Conservation (phyloP, 2,888 invertebrate species). For the Laspeyria flexula region DNA sequence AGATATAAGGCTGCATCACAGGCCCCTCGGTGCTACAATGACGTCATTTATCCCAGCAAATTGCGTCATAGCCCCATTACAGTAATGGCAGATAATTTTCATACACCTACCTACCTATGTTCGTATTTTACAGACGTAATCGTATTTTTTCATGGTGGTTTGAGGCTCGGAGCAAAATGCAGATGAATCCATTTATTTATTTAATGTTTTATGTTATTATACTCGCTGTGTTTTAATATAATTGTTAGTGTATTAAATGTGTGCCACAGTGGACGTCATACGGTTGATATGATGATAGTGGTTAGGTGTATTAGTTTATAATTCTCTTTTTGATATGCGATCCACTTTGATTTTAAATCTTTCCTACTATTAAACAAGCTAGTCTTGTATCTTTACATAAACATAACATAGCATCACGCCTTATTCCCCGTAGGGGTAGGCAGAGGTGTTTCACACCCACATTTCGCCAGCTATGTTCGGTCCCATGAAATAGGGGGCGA, state of each 20-base stretch:
- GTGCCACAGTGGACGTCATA: too few species aligned
- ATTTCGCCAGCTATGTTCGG: too few species aligned
- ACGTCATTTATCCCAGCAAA: slow-evolving; percentile 38
- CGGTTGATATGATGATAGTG: too few species aligned
- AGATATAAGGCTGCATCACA: slow-evolving; percentile 35
- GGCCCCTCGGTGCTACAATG: slow-evolving; percentile 14
- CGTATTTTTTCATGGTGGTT: slow-evolving; percentile 6
- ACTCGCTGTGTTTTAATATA: neutral
- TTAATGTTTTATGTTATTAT: neutral
- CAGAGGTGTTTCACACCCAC: too few species aligned
- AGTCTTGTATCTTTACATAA: too few species aligned
- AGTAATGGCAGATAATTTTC: slow-evolving; percentile 34
- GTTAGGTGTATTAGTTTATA: too few species aligned
- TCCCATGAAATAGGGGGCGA: too few species aligned
- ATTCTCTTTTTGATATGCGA: too few species aligned
- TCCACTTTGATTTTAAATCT: too few species aligned
- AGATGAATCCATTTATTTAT: neutral
- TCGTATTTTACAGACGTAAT: slow-evolving; percentile 7
- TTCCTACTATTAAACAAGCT: too few species aligned
- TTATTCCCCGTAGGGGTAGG: too few species aligned
- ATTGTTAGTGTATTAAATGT: neutral
- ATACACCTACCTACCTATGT: slow-evolving; percentile 15
- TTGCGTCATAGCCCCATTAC: slow-evolving; percentile 33
- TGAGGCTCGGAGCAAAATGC: slow-evolving; percentile 4
- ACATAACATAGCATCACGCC: too few species aligned